A percentile compares a stretch with the other conserved stretches of the same genome.
Evolutionary conservation across 2,888 invertebrate genomes (phyloP).

Genomic region (Drosophila aldrichi): DNA sequence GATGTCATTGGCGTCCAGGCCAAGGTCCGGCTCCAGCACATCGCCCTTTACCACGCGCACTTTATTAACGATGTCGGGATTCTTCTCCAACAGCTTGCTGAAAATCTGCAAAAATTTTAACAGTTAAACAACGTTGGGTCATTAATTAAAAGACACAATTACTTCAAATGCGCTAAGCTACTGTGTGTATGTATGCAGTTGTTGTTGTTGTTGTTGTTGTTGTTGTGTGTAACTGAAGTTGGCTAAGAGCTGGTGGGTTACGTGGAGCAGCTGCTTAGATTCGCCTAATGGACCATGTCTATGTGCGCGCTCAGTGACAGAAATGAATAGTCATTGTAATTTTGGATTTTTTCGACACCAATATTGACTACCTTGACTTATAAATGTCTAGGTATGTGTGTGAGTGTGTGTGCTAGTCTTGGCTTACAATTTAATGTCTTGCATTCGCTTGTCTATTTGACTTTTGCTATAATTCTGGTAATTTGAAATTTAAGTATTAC

Average conservation of each 20-base stretch:
- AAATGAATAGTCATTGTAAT: constrained; percentile 74
- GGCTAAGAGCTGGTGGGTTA: constrained; percentile 4
- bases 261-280: constrained; percentile 43
- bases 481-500: constrained; percentile 34
- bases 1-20: constrained; percentile 87
- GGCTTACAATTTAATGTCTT: constrained; percentile 24
- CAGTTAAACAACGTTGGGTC: constrained; percentile 7
- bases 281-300: constrained; percentile 41
- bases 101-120: constrained; percentile 86
- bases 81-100: constrained; percentile 86
- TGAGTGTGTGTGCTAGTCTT: constrained; percentile 12
- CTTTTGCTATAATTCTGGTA: constrained; percentile 32
- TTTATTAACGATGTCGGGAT: constrained; percentile 88
- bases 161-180: constrained; percentile 10
- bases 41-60: constrained; percentile 89
- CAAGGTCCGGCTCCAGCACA: constrained; percentile 87
- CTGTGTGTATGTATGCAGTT: not conserved
- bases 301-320: constrained; percentile 26
- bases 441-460: constrained; percentile 28
- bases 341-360: constrained; percentile 58
- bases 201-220: too few relatives aligned
- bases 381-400: constrained; percentile 42
- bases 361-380: constrained; percentile 76
- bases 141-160: constrained; percentile 38
- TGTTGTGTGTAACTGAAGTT: constrained; percentile 13